Base-by-base conservation (phyloP, 1,140 invertebrate species). In the Apis florea region DNA sequence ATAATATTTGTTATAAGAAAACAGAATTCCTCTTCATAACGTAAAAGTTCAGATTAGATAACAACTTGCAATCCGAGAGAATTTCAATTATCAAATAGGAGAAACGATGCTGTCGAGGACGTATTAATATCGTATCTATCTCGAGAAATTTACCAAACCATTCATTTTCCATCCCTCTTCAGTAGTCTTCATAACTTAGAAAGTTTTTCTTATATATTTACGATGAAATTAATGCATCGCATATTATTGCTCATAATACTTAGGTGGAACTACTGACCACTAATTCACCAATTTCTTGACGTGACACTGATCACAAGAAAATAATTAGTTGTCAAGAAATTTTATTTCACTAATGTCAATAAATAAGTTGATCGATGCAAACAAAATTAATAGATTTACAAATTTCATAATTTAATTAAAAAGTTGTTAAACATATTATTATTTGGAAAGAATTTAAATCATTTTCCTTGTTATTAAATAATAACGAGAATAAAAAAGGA, bases 31-130 rank as follows among this genome's bases (percentile, higher is more conserved):
- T 24, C 19, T 10, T 15, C 4, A 13, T 5, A 19, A 24, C 15
- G 15, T 47, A 59, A 47, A 73, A 59, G 3, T 47, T 12, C 5
- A 56, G 31, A 73, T 73, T 73, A 73, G 70, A 73, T 59, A 59
- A 73, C 56, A 59, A 40, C 1, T 58, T 73, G 70, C 70, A 47
- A 73, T 47, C 21, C 13, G 70, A 73, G 54, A 73, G 5, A 59
- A 49, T 59, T n/a, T 59, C 21, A n/a, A 59, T 73, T n/a, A 9
- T 13, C 9, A 47, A 59, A 3, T 15, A 15, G 11, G 31, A 40
- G 31, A 73, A 73, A 73, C 56, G 54, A n/a, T 17, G 70, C 5
- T 12, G 21, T 24, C 13, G 56, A 73, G 54, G 31, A 47, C 56
- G 56, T 59, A n/a, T 26, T 40, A 72, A 40, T 40, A 40, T 5